Base-by-base conservation (phyloP, 2,113 vertebrate genomes). In the Anoplopoma fimbria region DNA sequence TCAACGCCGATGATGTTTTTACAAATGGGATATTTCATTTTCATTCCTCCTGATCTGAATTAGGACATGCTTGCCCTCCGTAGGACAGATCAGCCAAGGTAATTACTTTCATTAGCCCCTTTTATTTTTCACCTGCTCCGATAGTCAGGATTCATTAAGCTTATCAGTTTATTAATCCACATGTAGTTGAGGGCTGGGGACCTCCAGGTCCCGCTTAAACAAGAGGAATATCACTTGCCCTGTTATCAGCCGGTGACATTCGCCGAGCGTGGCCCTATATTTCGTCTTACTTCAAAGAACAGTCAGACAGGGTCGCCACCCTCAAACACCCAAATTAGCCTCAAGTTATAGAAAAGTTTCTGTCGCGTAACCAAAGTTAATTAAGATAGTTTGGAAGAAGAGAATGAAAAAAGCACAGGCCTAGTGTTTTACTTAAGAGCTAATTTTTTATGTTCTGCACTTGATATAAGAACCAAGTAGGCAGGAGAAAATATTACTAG, bases 71-170 rank as follows among this genome's bases (percentile, higher is more conserved):
- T 70, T 68, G 51, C 33, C 82, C 80, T 89, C 71, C 65, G 61
- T 42, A 8, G 34, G 72, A 84, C 80, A 69, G 78, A 82, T 86
- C 53, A 75, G 64, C 29, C 69, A 12, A 84, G 72, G 69, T 90
- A 86, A 91, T 89, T 75, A 76, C 89, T 86, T 81, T 67, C 77
- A 86, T 91, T 90, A 83, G 83, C 82, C 63, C 47, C 15, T 25
- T 31, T 51, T n/a, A n/a, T 51, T n/a, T 47, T 78, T 91, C 82
- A 88, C 77, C 83, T 58, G 25, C 78, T 77, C 58, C 8, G 23
- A 83, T 76, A 74, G 71, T 78, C 84, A 82, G 83, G 84, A 88
- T 89, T 92, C 76, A 87, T 92, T 91, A 79, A 65, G 80, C 49
- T 86, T 86, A 89, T 87, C 84, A 71, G 75, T 76, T 81, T 87